Base-by-base conservation (phyloP, 2,797 vertebrate species). In the Astyanax mexicanus region DNA sequence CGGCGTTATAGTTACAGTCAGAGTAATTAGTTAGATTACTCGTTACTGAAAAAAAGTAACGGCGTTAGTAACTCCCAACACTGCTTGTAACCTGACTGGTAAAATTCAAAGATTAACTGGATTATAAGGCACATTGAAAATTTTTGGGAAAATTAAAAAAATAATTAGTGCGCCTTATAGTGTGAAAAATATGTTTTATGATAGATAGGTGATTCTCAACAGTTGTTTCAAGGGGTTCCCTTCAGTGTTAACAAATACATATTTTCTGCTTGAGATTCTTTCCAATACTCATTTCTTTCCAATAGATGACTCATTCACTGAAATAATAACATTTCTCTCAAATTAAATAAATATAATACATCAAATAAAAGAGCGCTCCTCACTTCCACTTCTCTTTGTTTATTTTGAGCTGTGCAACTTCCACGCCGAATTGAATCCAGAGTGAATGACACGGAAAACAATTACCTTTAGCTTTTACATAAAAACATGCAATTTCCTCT, bases 371-470 rank as follows among this genome's bases (percentile, higher is more conserved):
- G 69, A 68, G 51, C 69, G 25, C 62, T 75, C 80, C 76, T 38
- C 64, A 72, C 72, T 29, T 32, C 29, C 29, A 5, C 29, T 32
- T n/a, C n/a, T n/a, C n/a, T n/a, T n/a, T 76, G 67, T 29, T 11
- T 67, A 67, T 68, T 82, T 86, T 83, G 62, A 55, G 81, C 65
- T 54, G 0, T 37, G 58, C 25, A 17, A 13, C 23, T 15, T 12
- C n/a, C 6, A 35, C 0, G 32, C 32, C 60, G 42, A 69, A 76
- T 57, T 6, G 0, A 44, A 55, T 8, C 21, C 54, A 58, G 11
- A 47, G 25, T 58, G 8, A 70, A 32, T 69, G 29, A 72, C 3
- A 74, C 70, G 38, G 17, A 25, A 78, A 6, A 7, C 44, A 4
- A n/a, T n/a, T 4, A 44, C 37, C 21, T 44, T 25, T 69, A 8